A percentile compares a stretch with the other conserved stretches of the same genome.
phyloP scores from a whole-genome alignment of 2,888 invertebrate genomes.

The Drosophila anomelani region DNA sequence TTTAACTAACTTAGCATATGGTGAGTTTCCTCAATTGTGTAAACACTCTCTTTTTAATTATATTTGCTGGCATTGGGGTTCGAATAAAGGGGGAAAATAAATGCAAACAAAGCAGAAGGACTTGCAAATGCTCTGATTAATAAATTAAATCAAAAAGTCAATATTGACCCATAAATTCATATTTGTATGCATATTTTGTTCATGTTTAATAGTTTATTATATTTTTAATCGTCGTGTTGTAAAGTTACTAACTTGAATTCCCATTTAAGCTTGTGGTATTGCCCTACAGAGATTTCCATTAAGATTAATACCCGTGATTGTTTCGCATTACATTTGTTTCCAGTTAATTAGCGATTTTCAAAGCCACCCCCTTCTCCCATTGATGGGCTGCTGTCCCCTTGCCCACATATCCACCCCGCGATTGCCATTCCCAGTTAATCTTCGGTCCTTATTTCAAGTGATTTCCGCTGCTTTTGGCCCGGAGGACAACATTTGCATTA shows the following conservation, averaged over 20 bases:
- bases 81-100: slow-evolving; percentile 1
- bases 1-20: slow-evolving; percentile 6
- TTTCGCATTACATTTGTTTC: slow-evolving; percentile 4
- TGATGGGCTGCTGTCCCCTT: slow-evolving; percentile 5
- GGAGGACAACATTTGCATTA: slow-evolving; percentile 72
- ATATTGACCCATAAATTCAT: neutral
- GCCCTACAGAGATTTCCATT: neutral
- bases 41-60: neutral
- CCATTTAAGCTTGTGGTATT: neutral
- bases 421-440: slow-evolving; percentile 18
- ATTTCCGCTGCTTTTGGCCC: slow-evolving; percentile 22
- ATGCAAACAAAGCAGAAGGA: neutral
- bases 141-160: neutral
- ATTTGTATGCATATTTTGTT: neutral
- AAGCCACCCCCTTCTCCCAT: neutral
- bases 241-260: neutral
- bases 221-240: neutral
- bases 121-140: neutral
- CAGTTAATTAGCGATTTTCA: slow-evolving; percentile 26
- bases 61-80: slow-evolving; percentile 5
- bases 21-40: slow-evolving; percentile 1
- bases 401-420: slow-evolving; percentile 4
- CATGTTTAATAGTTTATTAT: neutral
- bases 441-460: slow-evolving; percentile 23
- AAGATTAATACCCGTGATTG: slow-evolving; percentile 11